phyloP scores from a whole-genome alignment of 2,113 vertebrate genomes.

The Chaetodon trifascialis region DNA sequence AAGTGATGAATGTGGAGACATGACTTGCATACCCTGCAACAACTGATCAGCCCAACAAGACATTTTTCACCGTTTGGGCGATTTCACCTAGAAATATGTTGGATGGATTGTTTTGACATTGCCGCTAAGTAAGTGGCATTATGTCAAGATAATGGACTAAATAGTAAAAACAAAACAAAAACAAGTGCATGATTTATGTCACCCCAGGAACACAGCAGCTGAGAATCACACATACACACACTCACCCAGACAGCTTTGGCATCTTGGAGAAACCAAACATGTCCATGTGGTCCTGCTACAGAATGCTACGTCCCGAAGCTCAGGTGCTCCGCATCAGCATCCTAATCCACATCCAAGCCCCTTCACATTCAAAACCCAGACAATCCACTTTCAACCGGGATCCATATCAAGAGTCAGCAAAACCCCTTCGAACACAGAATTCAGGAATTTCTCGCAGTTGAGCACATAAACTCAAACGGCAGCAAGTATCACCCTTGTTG shows the following conservation, averaged over 20 bases:
- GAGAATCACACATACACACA: not conserved
- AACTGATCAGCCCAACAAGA: not conserved
- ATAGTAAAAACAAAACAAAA: not conserved
- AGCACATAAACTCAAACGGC: constrained; percentile 30
- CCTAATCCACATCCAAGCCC: constrained; percentile 64
- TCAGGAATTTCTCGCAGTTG: not conserved
- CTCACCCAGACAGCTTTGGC: constrained; percentile 83
- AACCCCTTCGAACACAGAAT: constrained; percentile 31
- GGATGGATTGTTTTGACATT: not conserved
- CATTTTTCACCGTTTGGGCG: not conserved
- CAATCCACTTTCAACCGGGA: constrained; percentile 64
- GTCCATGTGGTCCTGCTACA: constrained; percentile 71
- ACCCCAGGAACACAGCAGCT: not conserved
- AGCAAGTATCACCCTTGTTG: constrained; percentile 39
- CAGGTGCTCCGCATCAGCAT: constrained; percentile 64
- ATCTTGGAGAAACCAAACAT: constrained; percentile 85
- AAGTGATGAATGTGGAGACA: not conserved
- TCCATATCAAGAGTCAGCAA: constrained; percentile 60
- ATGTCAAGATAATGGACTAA: not conserved
- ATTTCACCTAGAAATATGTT: not conserved
- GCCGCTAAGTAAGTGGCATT: not conserved
- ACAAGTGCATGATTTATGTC: not conserved
- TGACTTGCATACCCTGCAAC: not conserved
- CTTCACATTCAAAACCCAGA: constrained; percentile 31
- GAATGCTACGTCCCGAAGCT: constrained; percentile 43